phyloP scores from a whole-genome alignment of 2,888 invertebrate genomes.

The Drosophila parthenogenetica region DNA sequence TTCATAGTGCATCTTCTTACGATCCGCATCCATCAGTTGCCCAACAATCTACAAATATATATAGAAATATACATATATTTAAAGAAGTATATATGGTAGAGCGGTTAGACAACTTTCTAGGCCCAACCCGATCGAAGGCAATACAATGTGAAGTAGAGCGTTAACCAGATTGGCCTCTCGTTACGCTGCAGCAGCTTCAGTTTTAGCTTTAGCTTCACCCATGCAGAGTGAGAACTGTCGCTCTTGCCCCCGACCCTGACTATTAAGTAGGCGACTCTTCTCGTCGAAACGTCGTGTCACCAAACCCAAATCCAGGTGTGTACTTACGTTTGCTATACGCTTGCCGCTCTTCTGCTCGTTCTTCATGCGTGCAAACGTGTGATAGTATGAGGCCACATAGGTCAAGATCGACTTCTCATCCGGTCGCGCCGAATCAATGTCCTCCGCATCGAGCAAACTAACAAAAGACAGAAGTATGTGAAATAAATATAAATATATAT shows the following conservation, averaged over 20 bases:
- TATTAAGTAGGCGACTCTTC: neutral
- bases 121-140: conserved; percentile 53
- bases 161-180: conserved; percentile 69
- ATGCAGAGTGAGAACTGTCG: conserved; percentile 33
- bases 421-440: conserved; percentile 96
- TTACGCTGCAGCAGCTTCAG: conserved; percentile 72
- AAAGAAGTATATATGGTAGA: conserved; percentile 34
- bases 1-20: conserved; percentile 95
- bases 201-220: conserved; percentile 40
- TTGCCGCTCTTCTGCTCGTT: conserved; percentile 99
- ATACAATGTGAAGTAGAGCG: conserved; percentile 75
- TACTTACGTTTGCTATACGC: conserved; percentile 96
- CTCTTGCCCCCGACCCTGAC: conserved; percentile 51
- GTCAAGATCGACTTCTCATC: conserved; percentile 99
- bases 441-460: conserved; percentile 96
- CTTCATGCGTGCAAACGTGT: conserved; percentile 99
- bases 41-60: conserved; percentile 91
- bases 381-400: conserved; percentile 99
- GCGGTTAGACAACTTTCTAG: conserved; percentile 68
- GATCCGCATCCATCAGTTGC: conserved; percentile 97
- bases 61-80: conserved; percentile 33
- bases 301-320: conserved; percentile 46
- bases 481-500: conserved; percentile 7
- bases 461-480: neutral
- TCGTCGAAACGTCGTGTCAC: conserved; percentile 16